These are phyloP conservation scores for Chorisops tibialis DNA, from an alignment of 2,888 invertebrate genomes.

Conservation along the genomic window DNA sequence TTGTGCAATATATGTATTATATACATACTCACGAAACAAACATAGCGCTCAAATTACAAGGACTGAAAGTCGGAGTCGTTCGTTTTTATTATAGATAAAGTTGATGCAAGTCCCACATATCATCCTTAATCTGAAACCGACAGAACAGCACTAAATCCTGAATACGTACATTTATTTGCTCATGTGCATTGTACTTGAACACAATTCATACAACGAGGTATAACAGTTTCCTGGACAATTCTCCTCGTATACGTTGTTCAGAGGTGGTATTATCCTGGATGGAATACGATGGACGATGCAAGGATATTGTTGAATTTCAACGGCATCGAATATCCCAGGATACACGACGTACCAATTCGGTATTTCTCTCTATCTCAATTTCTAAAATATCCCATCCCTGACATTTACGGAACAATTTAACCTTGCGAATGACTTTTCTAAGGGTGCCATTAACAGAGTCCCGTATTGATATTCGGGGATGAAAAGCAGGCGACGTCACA, in stretches of 20 bases:
- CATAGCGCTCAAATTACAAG: not conserved
- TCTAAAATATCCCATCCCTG: not conserved
- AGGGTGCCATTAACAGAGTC: constrained; percentile 22
- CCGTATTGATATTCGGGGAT: constrained; percentile 21
- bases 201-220: constrained; percentile 1
- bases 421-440: constrained; percentile 22
- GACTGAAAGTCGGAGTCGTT: not conserved
- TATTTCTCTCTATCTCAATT: constrained; percentile 1
- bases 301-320: constrained; percentile 18
- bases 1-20: no score
- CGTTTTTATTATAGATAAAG: constrained; percentile 17
- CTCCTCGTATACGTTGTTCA: not conserved
- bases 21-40: not conserved
- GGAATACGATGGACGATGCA: constrained; percentile 11
- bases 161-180: not conserved
- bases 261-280: constrained; percentile 10
- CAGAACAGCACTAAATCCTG: constrained; percentile 16
- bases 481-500: constrained; percentile 24
- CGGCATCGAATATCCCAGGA: constrained; percentile 5
- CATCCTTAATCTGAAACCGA: constrained; percentile 19
- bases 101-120: constrained; percentile 2
- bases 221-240: constrained; percentile 15
- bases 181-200: not conserved
- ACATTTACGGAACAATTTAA: constrained; percentile 19
- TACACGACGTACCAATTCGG: not conserved